Percentiles rank a stretch among this genome's conserved stretches.
These are phyloP conservation scores for Malurus splendens DNA, from an alignment of 2,797 vertebrate species.

Conservation along the genomic window DNA sequence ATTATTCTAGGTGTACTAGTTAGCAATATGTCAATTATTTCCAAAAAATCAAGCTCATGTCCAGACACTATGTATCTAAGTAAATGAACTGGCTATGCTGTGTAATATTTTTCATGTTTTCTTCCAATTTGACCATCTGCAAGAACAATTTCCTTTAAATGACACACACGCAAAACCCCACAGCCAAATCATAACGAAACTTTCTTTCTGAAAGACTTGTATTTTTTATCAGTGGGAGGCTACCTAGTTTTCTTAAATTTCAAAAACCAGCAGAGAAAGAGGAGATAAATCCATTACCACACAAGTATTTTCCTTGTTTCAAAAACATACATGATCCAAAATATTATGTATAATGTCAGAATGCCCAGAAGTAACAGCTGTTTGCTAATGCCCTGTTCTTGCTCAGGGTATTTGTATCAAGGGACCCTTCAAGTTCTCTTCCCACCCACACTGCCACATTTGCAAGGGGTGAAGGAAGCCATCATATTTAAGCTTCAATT, in stretches of 20 bases:
- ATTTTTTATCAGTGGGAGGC: neutral
- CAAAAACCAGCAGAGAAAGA: neutral
- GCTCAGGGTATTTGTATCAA: neutral
- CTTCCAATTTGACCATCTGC: neutral
- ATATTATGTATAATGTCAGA: neutral
- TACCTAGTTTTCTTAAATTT: neutral
- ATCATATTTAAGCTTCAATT: neutral
- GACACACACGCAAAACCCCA: too few relatives aligned
- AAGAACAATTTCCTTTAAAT: neutral
- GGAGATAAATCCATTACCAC: neutral
- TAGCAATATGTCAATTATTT: neutral
- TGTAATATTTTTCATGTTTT: neutral
- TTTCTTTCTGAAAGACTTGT: neutral
- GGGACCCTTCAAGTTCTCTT: neutral
- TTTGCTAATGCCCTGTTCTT: neutral
- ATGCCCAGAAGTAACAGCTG: neutral
- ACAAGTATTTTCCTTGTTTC: neutral
- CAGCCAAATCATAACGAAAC: neutral
- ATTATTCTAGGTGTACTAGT: neutral
- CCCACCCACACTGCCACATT: neutral
- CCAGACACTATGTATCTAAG: neutral
- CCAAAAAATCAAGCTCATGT: neutral
- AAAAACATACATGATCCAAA: neutral
- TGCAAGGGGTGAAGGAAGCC: neutral
- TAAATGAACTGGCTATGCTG: neutral